These are phyloP conservation scores for Salarias fasciatus DNA, from an alignment of 2,797 vertebrate species.

Conservation along the genomic window DNA sequence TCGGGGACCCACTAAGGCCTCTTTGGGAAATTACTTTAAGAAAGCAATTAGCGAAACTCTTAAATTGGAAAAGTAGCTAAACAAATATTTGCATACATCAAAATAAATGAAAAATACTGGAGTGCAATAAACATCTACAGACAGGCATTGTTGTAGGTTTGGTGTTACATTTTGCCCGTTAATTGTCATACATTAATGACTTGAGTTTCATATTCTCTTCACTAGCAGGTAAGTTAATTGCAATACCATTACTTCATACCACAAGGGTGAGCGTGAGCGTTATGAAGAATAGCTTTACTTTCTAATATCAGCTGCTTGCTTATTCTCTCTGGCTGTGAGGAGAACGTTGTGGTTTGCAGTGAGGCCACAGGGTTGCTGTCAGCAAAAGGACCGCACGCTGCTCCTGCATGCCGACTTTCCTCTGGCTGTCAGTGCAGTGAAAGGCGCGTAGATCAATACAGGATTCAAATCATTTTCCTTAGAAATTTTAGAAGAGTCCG, in stretches of 20 bases:
- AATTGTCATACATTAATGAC: background rate
- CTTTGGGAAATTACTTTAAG: conserved; percentile 70
- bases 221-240: too few species aligned
- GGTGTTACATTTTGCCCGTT: conserved; percentile 4
- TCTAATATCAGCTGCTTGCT: conserved; percentile 10
- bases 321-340: conserved; percentile 11
- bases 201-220: too few species aligned
- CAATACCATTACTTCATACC: too few species aligned
- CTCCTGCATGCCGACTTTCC: conserved; percentile 17
- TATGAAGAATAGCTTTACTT: background rate
- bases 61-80: conserved; percentile 62
- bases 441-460: too few species aligned
- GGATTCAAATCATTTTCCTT: too few species aligned
- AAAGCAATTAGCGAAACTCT: conserved; percentile 69
- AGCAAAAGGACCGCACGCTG: conserved; percentile 13
- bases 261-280: background rate
- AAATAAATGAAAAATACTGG: conserved; percentile 25
- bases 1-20: conserved; percentile 49
- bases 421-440: too few species aligned
- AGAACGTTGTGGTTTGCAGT: conserved; percentile 4
- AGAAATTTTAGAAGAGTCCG: too few species aligned
- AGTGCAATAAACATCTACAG: conserved; percentile 12
- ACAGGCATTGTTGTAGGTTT: background rate
- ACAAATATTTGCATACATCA: conserved; percentile 55
- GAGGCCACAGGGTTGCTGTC: conserved; percentile 8